Percentiles rank a stretch among this genome's conserved stretches.
These are phyloP conservation scores for Sigmodon hispidus DNA, from an alignment of 2,113 vertebrate species.

Conservation along the genomic window DNA sequence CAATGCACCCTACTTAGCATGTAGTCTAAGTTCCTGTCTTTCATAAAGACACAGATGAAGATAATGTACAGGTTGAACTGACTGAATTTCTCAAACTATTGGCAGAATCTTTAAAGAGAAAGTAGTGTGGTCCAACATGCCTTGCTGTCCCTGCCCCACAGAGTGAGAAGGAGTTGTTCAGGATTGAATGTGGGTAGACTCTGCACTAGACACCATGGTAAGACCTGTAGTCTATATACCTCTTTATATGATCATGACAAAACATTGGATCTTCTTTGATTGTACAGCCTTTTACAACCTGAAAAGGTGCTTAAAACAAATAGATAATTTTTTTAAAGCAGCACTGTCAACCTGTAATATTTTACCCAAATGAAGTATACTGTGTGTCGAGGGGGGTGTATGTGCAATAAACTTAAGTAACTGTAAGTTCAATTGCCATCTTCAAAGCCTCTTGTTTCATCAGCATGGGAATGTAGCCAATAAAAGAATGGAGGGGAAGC, in stretches of 20 bases:
- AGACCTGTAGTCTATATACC: not conserved
- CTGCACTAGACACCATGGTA: not conserved
- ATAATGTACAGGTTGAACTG: constrained; percentile 1
- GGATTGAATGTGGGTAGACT: not conserved
- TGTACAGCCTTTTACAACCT: not conserved
- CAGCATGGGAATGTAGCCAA: not conserved
- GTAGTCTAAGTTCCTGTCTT: constrained; percentile 33
- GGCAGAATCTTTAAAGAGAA: not conserved
- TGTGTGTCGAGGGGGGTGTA: not conserved
- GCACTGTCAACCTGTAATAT: not conserved
- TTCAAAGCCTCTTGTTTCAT: not conserved
- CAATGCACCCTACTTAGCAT: constrained; percentile 29
- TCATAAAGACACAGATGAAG: constrained; percentile 33
- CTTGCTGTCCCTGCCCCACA: not conserved
- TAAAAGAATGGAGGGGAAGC: not conserved
- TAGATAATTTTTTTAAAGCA: not conserved
- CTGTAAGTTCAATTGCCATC: not conserved
- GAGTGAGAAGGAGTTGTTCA: not conserved
- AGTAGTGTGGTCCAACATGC: accelerated
- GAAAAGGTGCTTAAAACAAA: not conserved
- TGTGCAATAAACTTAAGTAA: not conserved
- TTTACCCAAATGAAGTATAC: not conserved
- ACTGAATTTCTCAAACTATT: not conserved
- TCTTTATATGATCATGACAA: not conserved
- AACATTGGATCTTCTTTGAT: not conserved